phyloP scores from a whole-genome alignment of 2,797 vertebrate species.

The Periophthalmus magnuspinnatus region DNA sequence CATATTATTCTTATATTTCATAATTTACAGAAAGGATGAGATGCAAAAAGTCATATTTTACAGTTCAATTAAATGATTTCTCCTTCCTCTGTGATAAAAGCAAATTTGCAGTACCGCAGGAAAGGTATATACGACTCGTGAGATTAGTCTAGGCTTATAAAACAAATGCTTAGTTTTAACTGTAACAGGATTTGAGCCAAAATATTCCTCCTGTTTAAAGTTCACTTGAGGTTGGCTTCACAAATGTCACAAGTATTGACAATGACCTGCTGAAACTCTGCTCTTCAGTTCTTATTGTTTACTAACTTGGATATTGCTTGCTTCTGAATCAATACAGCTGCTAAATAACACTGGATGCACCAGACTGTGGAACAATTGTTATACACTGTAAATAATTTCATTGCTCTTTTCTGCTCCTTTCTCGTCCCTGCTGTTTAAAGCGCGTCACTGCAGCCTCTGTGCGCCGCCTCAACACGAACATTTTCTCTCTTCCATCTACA shows the following conservation, averaged over 20 bases:
- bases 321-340: slow-evolving; percentile 1
- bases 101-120: not conserved
- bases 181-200: not conserved
- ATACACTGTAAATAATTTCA: slow-evolving; percentile 21
- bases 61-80: not conserved
- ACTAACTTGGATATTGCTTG: not conserved
- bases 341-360: not conserved
- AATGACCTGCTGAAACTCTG: not conserved
- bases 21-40: not conserved
- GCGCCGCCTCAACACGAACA: slow-evolving; percentile 21
- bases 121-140: not conserved
- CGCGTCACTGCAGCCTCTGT: slow-evolving; percentile 13
- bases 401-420: slow-evolving; percentile 25
- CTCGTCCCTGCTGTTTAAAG: slow-evolving; percentile 36
- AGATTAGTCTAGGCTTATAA: too few species aligned
- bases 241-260: not conserved
- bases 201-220: not conserved
- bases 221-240: not conserved
- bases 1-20: not conserved
- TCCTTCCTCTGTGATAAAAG: not conserved
- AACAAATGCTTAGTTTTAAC: not conserved
- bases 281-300: not conserved
- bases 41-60: not conserved
- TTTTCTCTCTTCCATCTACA: slow-evolving; percentile 41
- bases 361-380: slow-evolving; percentile 16